These are phyloP conservation scores for Diplogasteroides magnus DNA, from an alignment of 1,140 invertebrate species.

Conservation along the genomic window DNA sequence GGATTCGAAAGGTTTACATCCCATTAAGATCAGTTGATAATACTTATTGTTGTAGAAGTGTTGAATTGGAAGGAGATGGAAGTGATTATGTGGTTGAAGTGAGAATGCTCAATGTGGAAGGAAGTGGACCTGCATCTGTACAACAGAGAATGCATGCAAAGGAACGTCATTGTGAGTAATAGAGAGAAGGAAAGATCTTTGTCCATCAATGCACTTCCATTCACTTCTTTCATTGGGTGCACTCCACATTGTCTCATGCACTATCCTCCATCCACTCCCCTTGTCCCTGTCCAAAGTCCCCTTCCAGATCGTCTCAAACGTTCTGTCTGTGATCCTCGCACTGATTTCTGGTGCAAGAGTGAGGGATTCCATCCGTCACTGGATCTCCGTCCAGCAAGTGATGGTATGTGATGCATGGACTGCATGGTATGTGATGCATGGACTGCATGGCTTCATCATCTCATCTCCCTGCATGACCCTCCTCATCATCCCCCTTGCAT, in stretches of 20 bases:
- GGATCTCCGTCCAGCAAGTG: slow-evolving; percentile 11
- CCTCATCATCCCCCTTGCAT: too few species aligned
- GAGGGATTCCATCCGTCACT: slow-evolving; percentile 25
- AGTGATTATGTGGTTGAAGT: slow-evolving; percentile 10
- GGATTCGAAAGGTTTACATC: slow-evolving; percentile 18
- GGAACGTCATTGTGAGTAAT: neutral
- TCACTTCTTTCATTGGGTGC: neutral
- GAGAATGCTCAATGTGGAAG: slow-evolving; percentile 22
- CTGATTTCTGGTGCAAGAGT: slow-evolving; percentile 52
- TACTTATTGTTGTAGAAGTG: neutral
- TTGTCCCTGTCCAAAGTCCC: too few species aligned
- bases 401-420: slow-evolving; percentile 40
- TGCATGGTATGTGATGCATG: slow-evolving; percentile 24
- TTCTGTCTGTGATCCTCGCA: slow-evolving; percentile 51
- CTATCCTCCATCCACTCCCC: neutral
- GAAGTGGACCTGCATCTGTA: slow-evolving; percentile 22
- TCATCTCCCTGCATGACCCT: too few species aligned
- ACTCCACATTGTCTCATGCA: neutral
- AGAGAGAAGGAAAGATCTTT: neutral
- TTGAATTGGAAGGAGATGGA: neutral
- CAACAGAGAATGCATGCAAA: neutral
- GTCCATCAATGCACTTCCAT: neutral
- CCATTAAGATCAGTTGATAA: neutral
- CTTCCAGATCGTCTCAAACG: slow-evolving; percentile 21
- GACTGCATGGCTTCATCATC: too few species aligned